Percentiles rank a stretch among this genome's conserved stretches.
Evolutionary conservation across 2,797 vertebrate genomes (phyloP).

Genomic region (Chromobotia macracanthus): DNA sequence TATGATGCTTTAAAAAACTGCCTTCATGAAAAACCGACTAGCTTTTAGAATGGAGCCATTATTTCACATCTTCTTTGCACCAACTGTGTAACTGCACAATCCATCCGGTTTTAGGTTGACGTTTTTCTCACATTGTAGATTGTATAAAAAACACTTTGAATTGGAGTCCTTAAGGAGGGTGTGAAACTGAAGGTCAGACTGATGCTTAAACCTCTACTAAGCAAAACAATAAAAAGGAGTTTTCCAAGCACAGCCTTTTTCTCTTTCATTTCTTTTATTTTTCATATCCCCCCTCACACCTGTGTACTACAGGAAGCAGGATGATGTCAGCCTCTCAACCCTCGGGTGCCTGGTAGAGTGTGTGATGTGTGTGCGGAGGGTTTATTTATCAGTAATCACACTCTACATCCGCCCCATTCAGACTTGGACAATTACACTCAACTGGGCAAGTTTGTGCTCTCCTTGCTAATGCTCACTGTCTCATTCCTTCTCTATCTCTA

Average conservation of each 20-base stretch:
- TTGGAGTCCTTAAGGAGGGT: slow-evolving; percentile 13
- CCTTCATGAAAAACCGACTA: no score
- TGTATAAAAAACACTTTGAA: slow-evolving; percentile 38
- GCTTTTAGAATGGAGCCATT: background rate
- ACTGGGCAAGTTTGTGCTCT: slow-evolving; percentile 72
- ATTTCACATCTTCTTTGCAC: slow-evolving; percentile 8
- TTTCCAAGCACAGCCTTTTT: slow-evolving; percentile 44
- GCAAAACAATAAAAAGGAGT: slow-evolving; percentile 37
- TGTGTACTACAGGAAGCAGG: slow-evolving; percentile 78
- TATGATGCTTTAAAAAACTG: no score
- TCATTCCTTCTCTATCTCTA: slow-evolving; percentile 57
- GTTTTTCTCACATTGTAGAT: slow-evolving; percentile 37
- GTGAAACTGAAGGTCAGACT: slow-evolving; percentile 69
- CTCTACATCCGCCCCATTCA: slow-evolving; percentile 66
- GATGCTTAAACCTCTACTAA: slow-evolving; percentile 69
- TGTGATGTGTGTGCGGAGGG: slow-evolving; percentile 40
- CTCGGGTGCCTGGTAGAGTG: slow-evolving; percentile 62
- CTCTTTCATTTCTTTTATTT: slow-evolving; percentile 50
- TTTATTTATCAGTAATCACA: slow-evolving; percentile 76
- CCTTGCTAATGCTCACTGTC: slow-evolving; percentile 26
- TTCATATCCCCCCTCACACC: slow-evolving; percentile 72
- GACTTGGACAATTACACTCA: slow-evolving; percentile 74
- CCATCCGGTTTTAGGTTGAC: slow-evolving; percentile 7
- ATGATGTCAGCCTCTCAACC: slow-evolving; percentile 78
- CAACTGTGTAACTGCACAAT: background rate